Percentiles rank a stretch among this genome's conserved stretches.
These are phyloP conservation scores for Phalanger gymnotis DNA, from an alignment of 2,797 vertebrate species.

Conservation along the genomic window DNA sequence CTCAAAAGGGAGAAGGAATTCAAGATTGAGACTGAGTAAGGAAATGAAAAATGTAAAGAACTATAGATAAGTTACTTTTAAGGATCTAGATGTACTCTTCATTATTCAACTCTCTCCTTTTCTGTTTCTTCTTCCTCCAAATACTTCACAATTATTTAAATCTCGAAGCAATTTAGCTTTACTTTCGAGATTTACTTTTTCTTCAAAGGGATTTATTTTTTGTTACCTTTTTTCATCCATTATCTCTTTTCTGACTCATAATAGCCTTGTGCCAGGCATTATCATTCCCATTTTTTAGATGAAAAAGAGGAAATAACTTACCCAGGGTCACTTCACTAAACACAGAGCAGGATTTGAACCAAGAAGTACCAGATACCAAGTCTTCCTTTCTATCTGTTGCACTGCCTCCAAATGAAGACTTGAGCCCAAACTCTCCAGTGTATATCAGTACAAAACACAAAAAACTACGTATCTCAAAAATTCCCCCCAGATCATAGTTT, in stretches of 20 bases:
- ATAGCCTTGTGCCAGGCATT: neutral
- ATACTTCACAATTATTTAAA: neutral
- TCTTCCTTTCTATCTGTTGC: neutral
- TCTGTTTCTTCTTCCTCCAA: neutral
- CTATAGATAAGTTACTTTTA: neutral
- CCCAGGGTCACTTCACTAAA: neutral
- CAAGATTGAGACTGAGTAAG: neutral
- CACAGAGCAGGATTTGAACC: neutral
- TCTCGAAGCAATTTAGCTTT: neutral
- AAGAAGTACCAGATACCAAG: neutral
- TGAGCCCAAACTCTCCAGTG: conserved; percentile 17
- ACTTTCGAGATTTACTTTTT: neutral
- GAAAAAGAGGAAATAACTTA: neutral
- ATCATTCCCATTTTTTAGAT: neutral
- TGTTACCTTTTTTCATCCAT: neutral
- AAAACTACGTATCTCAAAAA: neutral
- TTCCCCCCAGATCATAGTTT: conserved; percentile 19
- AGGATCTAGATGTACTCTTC: neutral
- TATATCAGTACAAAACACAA: neutral
- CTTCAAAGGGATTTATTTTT: neutral
- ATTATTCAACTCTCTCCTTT: neutral
- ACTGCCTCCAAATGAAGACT: neutral
- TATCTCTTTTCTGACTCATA: neutral
- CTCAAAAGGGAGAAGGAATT: neutral
- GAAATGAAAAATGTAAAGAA: neutral